Base-by-base conservation (phyloP, 2,888 invertebrate genomes). In the Dinocampus coccinellae region DNA sequence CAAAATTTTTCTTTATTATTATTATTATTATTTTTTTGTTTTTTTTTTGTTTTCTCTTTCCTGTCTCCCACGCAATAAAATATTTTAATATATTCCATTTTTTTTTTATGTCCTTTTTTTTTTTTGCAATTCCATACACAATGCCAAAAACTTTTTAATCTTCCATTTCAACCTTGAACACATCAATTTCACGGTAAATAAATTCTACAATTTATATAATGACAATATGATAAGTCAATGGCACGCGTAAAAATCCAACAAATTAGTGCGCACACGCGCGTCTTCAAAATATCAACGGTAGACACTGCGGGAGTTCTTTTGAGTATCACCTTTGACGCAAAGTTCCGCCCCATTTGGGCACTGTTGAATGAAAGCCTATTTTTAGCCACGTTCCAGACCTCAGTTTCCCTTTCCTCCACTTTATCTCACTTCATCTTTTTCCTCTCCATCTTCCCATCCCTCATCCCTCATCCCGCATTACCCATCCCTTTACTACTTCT, bases 121-220 rank as follows among this genome's bases (percentile, higher is more conserved):
- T 47, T 16, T 0, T n/a, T 16, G 7, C 47, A 47, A 16, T 1
- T n/a, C 7, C 47, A 7, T n/a, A 16, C 16, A 20, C 6, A 20
- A 3, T 1, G 9, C 7, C 16, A 16, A 7, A 20, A 7, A 20
- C 65, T 60, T 67, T 47, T 33, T 71, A 57, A 39, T 22, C 53
- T 57, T 71, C 73, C 66, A 62, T 68, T 70, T 42, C 24, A 34
- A n/a, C 39, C 33, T 29, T 68, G 63, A 71, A 73, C 68, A 52
- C 71, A 70, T 75, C 73, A 75, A 77, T 77, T 76, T 75, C 73
- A 75, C 69, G 70, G 73, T 33, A 57, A 68, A 73, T 73, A 62
- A 73, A 73, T 63, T 63, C 69, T 64, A 72, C 69, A 72, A n/a
- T 70, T 62, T 70, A 65, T 70, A 68, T 63, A 47, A 24, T 63